phyloP scores from a whole-genome alignment of 1,140 invertebrate species.

The Acyrthosiphon pisum region DNA sequence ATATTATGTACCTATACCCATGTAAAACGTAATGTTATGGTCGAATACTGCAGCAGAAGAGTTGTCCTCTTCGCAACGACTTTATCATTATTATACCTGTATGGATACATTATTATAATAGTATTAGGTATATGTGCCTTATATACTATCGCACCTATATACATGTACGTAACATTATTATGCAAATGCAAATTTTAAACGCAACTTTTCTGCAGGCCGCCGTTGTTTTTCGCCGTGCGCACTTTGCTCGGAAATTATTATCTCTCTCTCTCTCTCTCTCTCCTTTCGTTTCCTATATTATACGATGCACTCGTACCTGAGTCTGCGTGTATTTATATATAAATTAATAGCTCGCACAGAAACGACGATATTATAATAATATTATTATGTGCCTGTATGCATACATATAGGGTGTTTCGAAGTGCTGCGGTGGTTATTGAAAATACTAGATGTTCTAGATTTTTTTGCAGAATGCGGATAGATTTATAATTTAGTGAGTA shows the following conservation, averaged over 20 bases:
- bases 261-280: not conserved
- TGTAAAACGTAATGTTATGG: not conserved
- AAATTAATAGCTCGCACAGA: not conserved
- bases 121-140: not conserved
- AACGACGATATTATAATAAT: not conserved
- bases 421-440: not conserved
- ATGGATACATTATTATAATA: not conserved
- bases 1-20: too few relatives aligned
- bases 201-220: not conserved
- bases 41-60: not conserved
- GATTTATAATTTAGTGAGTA: too few relatives aligned
- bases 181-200: slow-evolving; percentile 32
- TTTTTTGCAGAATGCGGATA: not conserved
- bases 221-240: not conserved
- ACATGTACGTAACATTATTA: not conserved
- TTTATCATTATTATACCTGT: not conserved
- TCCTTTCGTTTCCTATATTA: not conserved
- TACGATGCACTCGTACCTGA: not conserved
- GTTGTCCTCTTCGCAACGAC: too few relatives aligned
- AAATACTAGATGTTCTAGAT: not conserved
- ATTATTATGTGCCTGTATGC: too few relatives aligned
- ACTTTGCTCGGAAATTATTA: not conserved
- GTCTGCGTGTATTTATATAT: not conserved
- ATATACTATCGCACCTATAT: not conserved
- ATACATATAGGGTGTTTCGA: not conserved